Evolutionary conservation across 92 coral and sea anemone species (phyloP).

Genomic region (Bergia sp.): DNA sequence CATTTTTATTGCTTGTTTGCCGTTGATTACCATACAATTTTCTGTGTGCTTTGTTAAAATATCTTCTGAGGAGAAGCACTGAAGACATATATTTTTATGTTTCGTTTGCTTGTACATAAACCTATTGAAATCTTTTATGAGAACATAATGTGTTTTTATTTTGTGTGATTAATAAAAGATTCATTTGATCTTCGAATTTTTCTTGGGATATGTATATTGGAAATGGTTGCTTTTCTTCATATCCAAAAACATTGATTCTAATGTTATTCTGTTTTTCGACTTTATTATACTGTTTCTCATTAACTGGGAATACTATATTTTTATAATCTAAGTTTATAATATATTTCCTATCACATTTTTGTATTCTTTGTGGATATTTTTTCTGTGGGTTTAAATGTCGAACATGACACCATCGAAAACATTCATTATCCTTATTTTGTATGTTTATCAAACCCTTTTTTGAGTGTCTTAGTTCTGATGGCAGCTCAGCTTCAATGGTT

Average conservation of each 20-base stretch:
- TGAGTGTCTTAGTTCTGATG: not conserved
- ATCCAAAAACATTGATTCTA: not conserved
- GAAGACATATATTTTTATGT: too few species aligned
- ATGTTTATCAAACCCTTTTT: conserved; percentile 11
- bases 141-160: not conserved
- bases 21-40: too few species aligned
- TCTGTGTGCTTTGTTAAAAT: too few species aligned
- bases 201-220: not conserved
- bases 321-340: not conserved
- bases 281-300: not conserved
- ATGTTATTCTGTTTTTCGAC: not conserved
- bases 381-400: conserved; percentile 4
- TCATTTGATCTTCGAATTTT: not conserved
- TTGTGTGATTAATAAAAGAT: not conserved
- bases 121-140: conserved; percentile 3
- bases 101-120: not conserved
- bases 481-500: not conserved
- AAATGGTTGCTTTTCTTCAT: not conserved
- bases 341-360: not conserved
- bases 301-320: not conserved
- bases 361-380: not conserved
- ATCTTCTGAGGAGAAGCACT: too few species aligned
- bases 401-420: conserved; percentile 30
- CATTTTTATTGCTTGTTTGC: too few species aligned
- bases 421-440: not conserved